phyloP scores from a whole-genome alignment of 1,140 invertebrate genomes.

The Drosophila saltans region DNA sequence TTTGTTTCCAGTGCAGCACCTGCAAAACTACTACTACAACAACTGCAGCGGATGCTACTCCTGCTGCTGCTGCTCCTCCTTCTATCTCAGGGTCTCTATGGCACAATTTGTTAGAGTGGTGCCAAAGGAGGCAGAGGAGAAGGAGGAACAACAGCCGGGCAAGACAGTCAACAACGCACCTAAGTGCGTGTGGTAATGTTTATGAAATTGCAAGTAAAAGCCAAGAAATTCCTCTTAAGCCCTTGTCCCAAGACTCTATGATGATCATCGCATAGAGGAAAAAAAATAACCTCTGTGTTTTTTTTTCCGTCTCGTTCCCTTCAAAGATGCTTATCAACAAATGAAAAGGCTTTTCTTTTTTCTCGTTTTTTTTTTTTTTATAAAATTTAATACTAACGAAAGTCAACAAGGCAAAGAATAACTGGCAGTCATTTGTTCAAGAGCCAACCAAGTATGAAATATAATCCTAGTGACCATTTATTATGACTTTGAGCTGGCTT shows the following conservation, averaged over 20 bases:
- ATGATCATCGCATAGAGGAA: background rate
- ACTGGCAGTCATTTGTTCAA: background rate
- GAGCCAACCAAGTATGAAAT: background rate
- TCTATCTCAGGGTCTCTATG: slow-evolving; percentile 29
- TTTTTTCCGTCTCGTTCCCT: background rate
- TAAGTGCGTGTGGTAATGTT: slow-evolving; percentile 29
- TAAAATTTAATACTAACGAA: slow-evolving; percentile 2
- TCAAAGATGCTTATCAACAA: slow-evolving; percentile 14
- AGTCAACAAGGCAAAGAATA: background rate
- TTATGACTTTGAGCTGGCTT: background rate
- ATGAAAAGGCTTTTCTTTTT: slow-evolving; percentile 7
- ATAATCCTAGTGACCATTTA: background rate
- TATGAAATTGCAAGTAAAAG: slow-evolving; percentile 11
- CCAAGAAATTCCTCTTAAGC: slow-evolving; percentile 13
- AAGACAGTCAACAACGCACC: slow-evolving; percentile 15
- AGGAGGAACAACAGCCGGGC: background rate
- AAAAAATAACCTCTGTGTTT: background rate
- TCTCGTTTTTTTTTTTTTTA: background rate
- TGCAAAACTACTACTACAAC: slow-evolving; percentile 16
- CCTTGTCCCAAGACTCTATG: slow-evolving; percentile 4
- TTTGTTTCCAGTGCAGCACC: slow-evolving; percentile 44
- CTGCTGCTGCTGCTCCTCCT: background rate
- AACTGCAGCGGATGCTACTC: slow-evolving; percentile 12
- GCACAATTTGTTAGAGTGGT: slow-evolving; percentile 71
- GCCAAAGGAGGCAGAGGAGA: slow-evolving; percentile 24